A percentile compares a stretch with the other conserved stretches of the same genome.
phyloP scores from a whole-genome alignment of 2,888 invertebrate genomes.

The Meliscaeva auricollis region DNA sequence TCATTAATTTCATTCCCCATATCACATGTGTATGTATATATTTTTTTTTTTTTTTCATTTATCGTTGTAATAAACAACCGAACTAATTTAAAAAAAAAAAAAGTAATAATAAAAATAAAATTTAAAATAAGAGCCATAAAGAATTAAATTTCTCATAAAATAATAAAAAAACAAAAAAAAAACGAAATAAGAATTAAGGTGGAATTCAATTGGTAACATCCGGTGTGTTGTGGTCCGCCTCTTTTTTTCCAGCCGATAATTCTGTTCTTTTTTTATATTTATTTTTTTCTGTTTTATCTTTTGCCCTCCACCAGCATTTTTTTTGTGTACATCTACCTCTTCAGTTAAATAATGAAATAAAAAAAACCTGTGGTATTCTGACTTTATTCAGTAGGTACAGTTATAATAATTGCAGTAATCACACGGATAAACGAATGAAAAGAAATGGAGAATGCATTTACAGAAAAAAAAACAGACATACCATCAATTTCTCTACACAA shows the following conservation, averaged over 20 bases:
- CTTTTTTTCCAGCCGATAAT: conserved; percentile 38
- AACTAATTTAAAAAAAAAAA: conserved; percentile 31
- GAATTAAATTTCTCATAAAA: conserved; percentile 50
- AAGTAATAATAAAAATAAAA: conserved; percentile 11
- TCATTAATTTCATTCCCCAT: conserved; percentile 63
- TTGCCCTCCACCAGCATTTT: conserved; percentile 29
- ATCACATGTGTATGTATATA: no score
- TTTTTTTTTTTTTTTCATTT: background rate
- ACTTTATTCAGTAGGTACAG: conserved; percentile 30
- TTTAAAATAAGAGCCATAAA: conserved; percentile 25
- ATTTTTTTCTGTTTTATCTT: conserved; percentile 32
- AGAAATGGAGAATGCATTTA: conserved; percentile 43
- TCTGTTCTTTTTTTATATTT: conserved; percentile 16
- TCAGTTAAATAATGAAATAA: conserved; percentile 19
- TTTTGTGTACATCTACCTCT: conserved; percentile 52
- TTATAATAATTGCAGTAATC: conserved; percentile 67
- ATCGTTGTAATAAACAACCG: conserved; percentile 46
- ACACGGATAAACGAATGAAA: conserved; percentile 46
- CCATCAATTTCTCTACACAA: conserved; percentile 20
- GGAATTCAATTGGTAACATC: conserved; percentile 76
- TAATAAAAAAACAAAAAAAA: conserved; percentile 54
- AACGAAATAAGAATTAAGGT: conserved; percentile 72
- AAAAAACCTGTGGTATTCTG: conserved; percentile 45
- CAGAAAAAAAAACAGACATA: conserved; percentile 9
- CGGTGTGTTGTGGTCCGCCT: conserved; percentile 64